Evolutionary conservation across 2,797 vertebrate species (phyloP), one percentile per base, ranked within the genome.

Genomic region (Choloepus didactylus): DNA sequence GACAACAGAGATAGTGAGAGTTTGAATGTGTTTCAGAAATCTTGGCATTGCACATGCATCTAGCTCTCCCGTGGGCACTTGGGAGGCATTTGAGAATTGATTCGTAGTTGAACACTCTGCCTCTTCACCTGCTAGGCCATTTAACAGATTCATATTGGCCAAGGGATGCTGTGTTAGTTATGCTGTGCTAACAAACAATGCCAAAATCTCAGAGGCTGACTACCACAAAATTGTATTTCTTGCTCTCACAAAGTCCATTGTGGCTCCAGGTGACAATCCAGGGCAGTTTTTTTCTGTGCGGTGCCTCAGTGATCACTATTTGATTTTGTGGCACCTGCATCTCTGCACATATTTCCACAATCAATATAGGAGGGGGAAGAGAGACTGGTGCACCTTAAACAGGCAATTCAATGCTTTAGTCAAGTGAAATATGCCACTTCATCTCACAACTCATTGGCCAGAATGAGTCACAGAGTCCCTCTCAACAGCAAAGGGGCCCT

Each of bases 201-300:
- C 35, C 29, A 59, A 85, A 81, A 81, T 87, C 19, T 83, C 92
- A 85, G n/a, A 9, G 70, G 56, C 29, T 64, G 66, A 80, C 51
- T 84, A 41, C 38, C 82, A 82, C 41, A 70, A 49, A 64, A 82
- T 59, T 85, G 66, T 35, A 76, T 81, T 82, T 92, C n/a, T 83
- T 76, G 7, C 35, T 72, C 23, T 72, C 23, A 82, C 23, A 73
- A 76, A 94, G 56, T 82, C 64, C 64, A 49, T 51, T 77, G 46
- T 16, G 21, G 62, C 18, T 87, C 44, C 46, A 85, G n/a, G 23
- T 80, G 66, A 84, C 29, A 46, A 3, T 75, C 21, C 27, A 29
- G 41, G 29, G 49, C 15, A 59, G 19, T 54, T 86, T 82, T 83
- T 41, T 14, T 54, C 38, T 6, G 38, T 44, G 83, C 73, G 64